Evolutionary conservation across 2,797 vertebrate species (phyloP), one percentile per base, ranked within the genome.

Genomic region (Microhierax caerulescens): DNA sequence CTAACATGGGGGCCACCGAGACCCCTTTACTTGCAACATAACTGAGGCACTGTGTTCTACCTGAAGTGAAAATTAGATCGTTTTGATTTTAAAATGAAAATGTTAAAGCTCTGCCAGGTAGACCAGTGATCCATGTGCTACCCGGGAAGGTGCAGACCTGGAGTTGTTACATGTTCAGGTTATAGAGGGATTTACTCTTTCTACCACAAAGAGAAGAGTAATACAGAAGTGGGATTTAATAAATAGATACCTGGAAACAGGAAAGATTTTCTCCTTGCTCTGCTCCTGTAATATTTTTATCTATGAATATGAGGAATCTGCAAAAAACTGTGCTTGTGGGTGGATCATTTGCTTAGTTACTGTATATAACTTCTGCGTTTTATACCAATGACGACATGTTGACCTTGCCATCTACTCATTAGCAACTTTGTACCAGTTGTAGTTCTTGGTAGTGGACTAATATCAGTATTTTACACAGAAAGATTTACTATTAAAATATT

Each of bases 1-100:
- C 16, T 15, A 64, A 6, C 4, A 3, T 20, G 3, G 10, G 14
- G 11, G 14, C 22, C 51, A 0, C 13, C 21, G 45, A 63, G 9
- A 28, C 2, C 3, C 11, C 30, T 20, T 18, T 34, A 11, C 34
- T 74, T 70, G 36, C 17, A 10, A 21, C 13, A 10, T 36, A 36
- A 24, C 23, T 18, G 32, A 83, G 65, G 30, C 18, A 4, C 1
- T 25, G 10, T 28, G 18, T 43, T 50, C 61, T 57, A 10, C 23
- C 32, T 47, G 32, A 41, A 69, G 15, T 28, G 34, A 91, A 51
- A 56, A 28, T n/a, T 5, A 54, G 13, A 37, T 0, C 3, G 4
- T 13, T 30, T 60, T 48, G 51, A 7, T 74, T 60, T 79, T 60
- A 92, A 83, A 48, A 11, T n/a, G 39, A 34, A 51, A 67, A 39